A percentile compares a stretch with the other conserved stretches of the same genome.
Conservation (phyloP, 2,113 vertebrate genomes). For the Rhegmatorhina hoffmannsi region DNA sequence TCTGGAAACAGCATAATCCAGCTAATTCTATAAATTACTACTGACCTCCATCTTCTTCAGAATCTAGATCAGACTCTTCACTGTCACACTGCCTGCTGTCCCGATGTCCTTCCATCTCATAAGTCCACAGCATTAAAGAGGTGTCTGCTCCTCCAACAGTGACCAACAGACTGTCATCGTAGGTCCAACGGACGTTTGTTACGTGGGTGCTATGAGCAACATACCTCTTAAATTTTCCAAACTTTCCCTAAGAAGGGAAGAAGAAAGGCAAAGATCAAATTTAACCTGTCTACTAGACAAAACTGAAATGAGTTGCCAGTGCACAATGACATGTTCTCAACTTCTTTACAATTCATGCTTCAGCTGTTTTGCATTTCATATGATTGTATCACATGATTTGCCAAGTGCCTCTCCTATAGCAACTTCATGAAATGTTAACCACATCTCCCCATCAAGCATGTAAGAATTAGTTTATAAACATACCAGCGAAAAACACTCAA, state of each 20-base stretch:
- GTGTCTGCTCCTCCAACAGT: slow-evolving; percentile 92
- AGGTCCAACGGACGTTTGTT: slow-evolving; percentile 94
- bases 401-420: background rate
- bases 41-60: slow-evolving; percentile 95
- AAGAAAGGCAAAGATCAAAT: background rate
- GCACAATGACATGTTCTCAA: background rate
- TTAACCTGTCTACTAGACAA: background rate
- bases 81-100: slow-evolving; percentile 90
- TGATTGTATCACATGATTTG: background rate
- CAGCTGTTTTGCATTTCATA: background rate
- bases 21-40: background rate
- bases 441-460: background rate
- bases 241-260: slow-evolving; percentile 84
- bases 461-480: background rate
- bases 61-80: slow-evolving; percentile 95
- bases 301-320: background rate
- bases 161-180: slow-evolving; percentile 90
- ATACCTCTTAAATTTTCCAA: slow-evolving; percentile 95
- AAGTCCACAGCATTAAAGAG: slow-evolving; percentile 95
- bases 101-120: slow-evolving; percentile 85
- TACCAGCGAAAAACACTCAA: background rate
- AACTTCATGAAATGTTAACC: background rate
- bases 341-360: background rate
- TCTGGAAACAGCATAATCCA: background rate
- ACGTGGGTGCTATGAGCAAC: slow-evolving; percentile 96